Evolutionary conservation across 2,113 vertebrate genomes (phyloP).

Genomic region (Macquaria ambigua): DNA sequence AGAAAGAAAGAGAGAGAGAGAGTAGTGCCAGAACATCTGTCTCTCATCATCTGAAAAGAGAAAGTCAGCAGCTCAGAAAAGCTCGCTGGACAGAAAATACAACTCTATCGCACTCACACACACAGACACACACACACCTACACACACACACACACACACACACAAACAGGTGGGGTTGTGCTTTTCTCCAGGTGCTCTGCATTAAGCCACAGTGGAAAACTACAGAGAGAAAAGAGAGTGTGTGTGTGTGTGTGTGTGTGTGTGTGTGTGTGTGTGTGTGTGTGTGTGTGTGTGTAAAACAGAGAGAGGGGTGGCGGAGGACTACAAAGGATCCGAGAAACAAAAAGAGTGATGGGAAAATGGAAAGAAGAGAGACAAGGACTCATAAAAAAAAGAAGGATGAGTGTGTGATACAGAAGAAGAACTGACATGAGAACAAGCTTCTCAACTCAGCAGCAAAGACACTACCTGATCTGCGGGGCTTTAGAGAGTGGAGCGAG

Average conservation of each 20-base stretch:
- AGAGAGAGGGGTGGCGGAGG: conserved; percentile 25
- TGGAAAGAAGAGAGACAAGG: conserved; percentile 16
- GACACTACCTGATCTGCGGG: conserved; percentile 21
- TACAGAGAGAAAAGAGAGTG: conserved; percentile 35
- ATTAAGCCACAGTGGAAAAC: conserved; percentile 72
- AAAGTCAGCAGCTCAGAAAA: conserved; percentile 79
- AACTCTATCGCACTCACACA: conserved; percentile 11
- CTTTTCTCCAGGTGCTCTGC: conserved; percentile 73
- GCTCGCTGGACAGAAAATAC: conserved; percentile 66
- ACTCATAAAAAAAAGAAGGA: conserved; percentile 22
- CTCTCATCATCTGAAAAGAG: conserved; percentile 78
- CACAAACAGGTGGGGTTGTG: conserved; percentile 70
- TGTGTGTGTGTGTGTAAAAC: conserved; percentile 26
- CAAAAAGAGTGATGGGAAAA: conserved; percentile 21
- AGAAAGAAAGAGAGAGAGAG: conserved; percentile 30
- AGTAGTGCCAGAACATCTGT: conserved; percentile 80
- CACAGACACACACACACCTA: conserved; percentile 33
- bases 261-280: not conserved
- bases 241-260: not conserved
- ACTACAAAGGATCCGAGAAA: conserved; percentile 49
- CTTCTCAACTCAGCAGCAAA: conserved; percentile 17
- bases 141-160: conserved; percentile 24
- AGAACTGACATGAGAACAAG: conserved; percentile 46
- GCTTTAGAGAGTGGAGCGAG: conserved; percentile 5
- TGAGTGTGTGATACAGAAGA: conserved; percentile 45